Percentiles rank a stretch among this genome's conserved stretches.
phyloP scores from a whole-genome alignment of 2,888 invertebrate species.

The Zaprionus bogoriensis region DNA sequence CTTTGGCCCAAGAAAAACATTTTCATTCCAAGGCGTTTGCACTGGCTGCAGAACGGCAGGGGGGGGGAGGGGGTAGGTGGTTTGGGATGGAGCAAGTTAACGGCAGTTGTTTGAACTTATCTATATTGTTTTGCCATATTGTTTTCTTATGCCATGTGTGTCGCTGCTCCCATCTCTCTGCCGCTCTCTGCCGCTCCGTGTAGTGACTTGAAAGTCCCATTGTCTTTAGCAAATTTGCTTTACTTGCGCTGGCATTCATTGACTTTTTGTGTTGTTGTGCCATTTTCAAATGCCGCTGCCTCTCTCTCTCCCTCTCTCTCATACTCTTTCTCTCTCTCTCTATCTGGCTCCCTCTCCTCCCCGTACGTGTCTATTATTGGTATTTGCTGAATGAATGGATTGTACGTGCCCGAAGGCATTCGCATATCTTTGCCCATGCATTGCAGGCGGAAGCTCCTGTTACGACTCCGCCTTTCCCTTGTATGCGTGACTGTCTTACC shows the following conservation, averaged over 20 bases:
- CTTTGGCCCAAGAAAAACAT: slow-evolving; percentile 68
- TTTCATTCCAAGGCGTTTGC: slow-evolving; percentile 70
- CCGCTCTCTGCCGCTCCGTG: slow-evolving; percentile 9
- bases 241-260: slow-evolving; percentile 71
- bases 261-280: slow-evolving; percentile 59
- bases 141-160: slow-evolving; percentile 77
- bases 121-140: slow-evolving; percentile 79
- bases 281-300: slow-evolving; percentile 68
- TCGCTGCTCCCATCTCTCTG: slow-evolving; percentile 26
- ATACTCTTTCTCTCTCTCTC: slow-evolving; percentile 2
- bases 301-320: slow-evolving; percentile 13
- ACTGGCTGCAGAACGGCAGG: background rate
- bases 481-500: slow-evolving; percentile 43
- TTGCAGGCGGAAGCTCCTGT: slow-evolving; percentile 35
- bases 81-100: slow-evolving; percentile 2
- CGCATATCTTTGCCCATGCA: slow-evolving; percentile 63
- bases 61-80: background rate
- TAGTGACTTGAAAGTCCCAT: slow-evolving; percentile 61
- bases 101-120: slow-evolving; percentile 76
- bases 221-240: slow-evolving; percentile 76
- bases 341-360: slow-evolving; percentile 5
- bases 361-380: slow-evolving; percentile 76
- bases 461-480: slow-evolving; percentile 63
- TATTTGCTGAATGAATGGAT: slow-evolving; percentile 77
- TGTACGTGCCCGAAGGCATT: slow-evolving; percentile 76